Base-by-base conservation (phyloP, 2,888 invertebrate species). In the Eledone cirrhosa region DNA sequence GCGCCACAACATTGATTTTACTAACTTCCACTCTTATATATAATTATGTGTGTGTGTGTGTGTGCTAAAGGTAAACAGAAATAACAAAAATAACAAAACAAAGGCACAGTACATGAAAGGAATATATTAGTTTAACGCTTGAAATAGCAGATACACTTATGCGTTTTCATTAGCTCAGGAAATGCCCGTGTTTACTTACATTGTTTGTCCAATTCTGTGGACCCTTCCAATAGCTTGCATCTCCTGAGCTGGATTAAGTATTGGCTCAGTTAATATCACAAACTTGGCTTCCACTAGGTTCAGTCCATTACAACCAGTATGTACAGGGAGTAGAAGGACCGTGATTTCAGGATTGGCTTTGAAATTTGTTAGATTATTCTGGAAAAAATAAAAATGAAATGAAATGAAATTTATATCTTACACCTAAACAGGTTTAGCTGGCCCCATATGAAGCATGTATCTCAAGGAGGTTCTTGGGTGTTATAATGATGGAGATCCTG, bases 221-320 rank as follows among this genome's bases (percentile, higher is more conserved):
- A 95, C 93, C 80, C 95, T 91, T 0, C 95, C 95, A 79, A 95
- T 93, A 1, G 95, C 95, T 91, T 95, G 95, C 22, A 93, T 90
- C 86, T 95, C 95, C 86, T 94, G 94, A 0, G 94, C 94, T 2
- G 93, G 93, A 90, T 95, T 94, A 27, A 95, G 91, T 65, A 94
- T 92, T 0, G 95, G 95, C 85, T 95, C 95, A 0, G 94, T 93
- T 31, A 95, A 91, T 76, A 95, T 92, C 0, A 95, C 94, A 89
- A 95, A 94, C 0, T 94, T 94, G 0, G 95, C 95, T 91, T 95
- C 95, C 47, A 94, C 93, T 77, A 95, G 90, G 91, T 95, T 95
- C 19, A 95, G 91, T 0, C 95, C 95, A 88, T 95, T 95, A 0
- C 94, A 92, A n/a, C 95, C 95, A 78, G 92, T 92, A 77, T 92